phyloP scores from a whole-genome alignment of 2,888 invertebrate genomes.

The Diarsia brunnea region DNA sequence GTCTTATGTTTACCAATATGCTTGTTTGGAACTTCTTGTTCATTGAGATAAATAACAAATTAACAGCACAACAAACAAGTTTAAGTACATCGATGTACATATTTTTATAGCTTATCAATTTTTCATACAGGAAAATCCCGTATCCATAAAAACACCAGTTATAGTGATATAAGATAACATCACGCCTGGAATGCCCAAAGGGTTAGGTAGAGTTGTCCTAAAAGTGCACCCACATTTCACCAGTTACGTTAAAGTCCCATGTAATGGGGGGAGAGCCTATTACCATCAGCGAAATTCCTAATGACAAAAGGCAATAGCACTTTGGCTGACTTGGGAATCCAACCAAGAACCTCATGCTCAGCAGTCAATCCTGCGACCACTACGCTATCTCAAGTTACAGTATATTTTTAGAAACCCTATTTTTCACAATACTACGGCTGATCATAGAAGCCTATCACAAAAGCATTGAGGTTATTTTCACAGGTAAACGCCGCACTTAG shows the following conservation, averaged over 20 bases:
- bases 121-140: neutral
- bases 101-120: neutral
- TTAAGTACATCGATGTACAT: neutral
- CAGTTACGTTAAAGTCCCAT: neutral
- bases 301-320: too few species aligned
- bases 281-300: neutral
- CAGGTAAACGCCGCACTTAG: constrained; percentile 62
- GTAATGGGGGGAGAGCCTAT: neutral
- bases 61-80: neutral
- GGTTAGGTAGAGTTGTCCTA: neutral
- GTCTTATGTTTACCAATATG: neutral
- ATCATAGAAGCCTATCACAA: constrained; percentile 48
- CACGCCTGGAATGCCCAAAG: neutral
- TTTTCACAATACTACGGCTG: constrained; percentile 20
- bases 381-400: neutral
- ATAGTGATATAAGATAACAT: neutral
- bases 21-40: neutral
- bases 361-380: neutral
- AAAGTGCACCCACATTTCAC: neutral
- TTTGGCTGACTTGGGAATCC: neutral
- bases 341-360: neutral
- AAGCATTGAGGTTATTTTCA: constrained; percentile 45
- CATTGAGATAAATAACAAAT: neutral
- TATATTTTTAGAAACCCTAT: neutral
- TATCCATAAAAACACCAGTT: neutral